Evolutionary conservation across 2,888 invertebrate species (phyloP).

Genomic region (Parnassius smintheus): DNA sequence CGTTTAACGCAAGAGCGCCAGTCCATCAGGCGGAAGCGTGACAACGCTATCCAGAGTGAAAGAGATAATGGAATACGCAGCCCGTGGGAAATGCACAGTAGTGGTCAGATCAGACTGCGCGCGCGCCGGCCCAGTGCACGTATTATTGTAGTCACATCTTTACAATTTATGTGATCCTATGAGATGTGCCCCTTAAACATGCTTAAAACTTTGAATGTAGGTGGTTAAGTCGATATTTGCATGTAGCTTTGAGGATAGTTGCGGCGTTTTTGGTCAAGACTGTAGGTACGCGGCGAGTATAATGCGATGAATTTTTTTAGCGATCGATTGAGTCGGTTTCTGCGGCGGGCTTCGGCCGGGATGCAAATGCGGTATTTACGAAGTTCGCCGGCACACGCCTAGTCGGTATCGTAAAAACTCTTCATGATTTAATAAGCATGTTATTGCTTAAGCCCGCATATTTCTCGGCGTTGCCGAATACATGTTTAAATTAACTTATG

Average conservation of each 20-base stretch:
- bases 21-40: constrained; percentile 70
- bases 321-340: constrained; percentile 75
- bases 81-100: constrained; percentile 83
- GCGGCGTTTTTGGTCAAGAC: constrained; percentile 29
- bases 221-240: constrained; percentile 30
- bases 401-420: constrained; percentile 49
- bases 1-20: constrained; percentile 79
- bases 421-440: constrained; percentile 37
- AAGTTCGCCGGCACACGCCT: constrained; percentile 70
- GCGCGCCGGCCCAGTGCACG: constrained; percentile 81
- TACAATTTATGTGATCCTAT: constrained; percentile 58
- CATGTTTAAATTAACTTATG: constrained; percentile 25
- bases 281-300: constrained; percentile 56
- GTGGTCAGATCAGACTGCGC: constrained; percentile 80
- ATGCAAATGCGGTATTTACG: constrained; percentile 76
- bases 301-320: constrained; percentile 76
- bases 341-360: constrained; percentile 67
- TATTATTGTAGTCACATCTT: constrained; percentile 77
- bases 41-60: constrained; percentile 59
- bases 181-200: constrained; percentile 35
- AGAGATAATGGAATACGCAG: constrained; percentile 55
- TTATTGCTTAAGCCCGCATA: constrained; percentile 26
- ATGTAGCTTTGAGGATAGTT: constrained; percentile 31
- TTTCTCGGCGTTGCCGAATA: constrained; percentile 25
- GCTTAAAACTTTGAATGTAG: constrained; percentile 31